Evolutionary conservation across 37 sponge, comb jelly and placozoan species (phyloP).

Genomic region (Chondrilla cf. caribensis): DNA sequence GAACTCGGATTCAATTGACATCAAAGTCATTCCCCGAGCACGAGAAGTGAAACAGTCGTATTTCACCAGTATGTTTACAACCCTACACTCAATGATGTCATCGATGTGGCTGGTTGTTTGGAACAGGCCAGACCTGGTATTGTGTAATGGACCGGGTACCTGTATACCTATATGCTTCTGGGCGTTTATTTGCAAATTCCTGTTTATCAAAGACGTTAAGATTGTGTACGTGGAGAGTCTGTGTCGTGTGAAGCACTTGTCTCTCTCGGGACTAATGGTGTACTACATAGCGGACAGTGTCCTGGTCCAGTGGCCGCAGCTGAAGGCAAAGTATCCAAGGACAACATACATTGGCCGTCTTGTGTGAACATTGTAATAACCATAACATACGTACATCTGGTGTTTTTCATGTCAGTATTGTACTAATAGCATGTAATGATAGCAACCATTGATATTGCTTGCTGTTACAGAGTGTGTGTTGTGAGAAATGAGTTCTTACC

Average conservation of each 20-base stretch:
- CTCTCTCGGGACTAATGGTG: slow-evolving; percentile 83
- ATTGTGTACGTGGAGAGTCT: slow-evolving; percentile 97
- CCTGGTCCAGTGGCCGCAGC: slow-evolving; percentile 93
- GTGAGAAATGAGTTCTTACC: too few relatives aligned
- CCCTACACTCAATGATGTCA: slow-evolving; percentile 55
- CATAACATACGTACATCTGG: neutral
- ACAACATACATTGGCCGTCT: slow-evolving; percentile 82
- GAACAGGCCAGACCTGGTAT: slow-evolving; percentile 74
- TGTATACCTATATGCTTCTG: slow-evolving; percentile 87
- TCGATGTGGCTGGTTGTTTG: slow-evolving; percentile 53
- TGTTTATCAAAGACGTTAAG: slow-evolving; percentile 36
- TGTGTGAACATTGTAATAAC: slow-evolving; percentile 35
- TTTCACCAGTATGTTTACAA: slow-evolving; percentile 68
- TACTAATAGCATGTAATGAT: neutral
- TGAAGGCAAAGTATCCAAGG: slow-evolving; percentile 69
- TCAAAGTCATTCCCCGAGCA: slow-evolving; percentile 72
- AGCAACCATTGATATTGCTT: neutral
- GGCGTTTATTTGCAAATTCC: slow-evolving; percentile 59
- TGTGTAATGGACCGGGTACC: slow-evolving; percentile 98
- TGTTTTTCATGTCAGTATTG: neutral
- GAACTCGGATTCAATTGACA: neutral
- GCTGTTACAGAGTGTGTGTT: too few relatives aligned
- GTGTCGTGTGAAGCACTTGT: slow-evolving; percentile 83
- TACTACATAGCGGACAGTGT: slow-evolving; percentile 83
- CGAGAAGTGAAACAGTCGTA: slow-evolving; percentile 88